These are phyloP conservation scores for Formica selysi DNA, from an alignment of 1,140 invertebrate species.

Conservation along the genomic window DNA sequence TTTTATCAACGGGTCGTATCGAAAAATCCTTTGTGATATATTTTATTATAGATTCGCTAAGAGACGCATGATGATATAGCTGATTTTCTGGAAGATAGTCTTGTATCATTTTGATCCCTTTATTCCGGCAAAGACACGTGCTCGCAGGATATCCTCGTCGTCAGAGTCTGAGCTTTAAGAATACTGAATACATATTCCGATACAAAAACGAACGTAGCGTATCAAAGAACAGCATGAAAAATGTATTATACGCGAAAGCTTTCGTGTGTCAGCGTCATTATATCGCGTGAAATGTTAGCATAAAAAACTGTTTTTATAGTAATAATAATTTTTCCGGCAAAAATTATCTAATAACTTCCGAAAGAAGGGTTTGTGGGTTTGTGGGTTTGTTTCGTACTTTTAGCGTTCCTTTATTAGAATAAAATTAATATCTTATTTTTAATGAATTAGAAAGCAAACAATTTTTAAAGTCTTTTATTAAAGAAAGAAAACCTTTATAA, in stretches of 20 bases:
- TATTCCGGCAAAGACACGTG: slow-evolving; percentile 9
- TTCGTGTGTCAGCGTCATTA: not conserved
- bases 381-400: not conserved
- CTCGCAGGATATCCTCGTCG: slow-evolving; percentile 4
- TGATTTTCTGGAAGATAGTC: not conserved
- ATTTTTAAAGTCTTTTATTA: too few species aligned
- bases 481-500: not conserved
- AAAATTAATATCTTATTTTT: not conserved
- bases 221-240: slow-evolving; percentile 16
- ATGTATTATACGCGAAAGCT: slow-evolving; percentile 30
- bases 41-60: not conserved
- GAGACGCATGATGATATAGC: not conserved
- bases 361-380: not conserved
- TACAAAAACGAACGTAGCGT: not conserved
- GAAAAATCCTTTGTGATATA: not conserved
- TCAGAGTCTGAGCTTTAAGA: not conserved
- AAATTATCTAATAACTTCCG: not conserved
- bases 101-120: not conserved
- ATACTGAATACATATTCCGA: not conserved
- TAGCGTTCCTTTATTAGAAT: not conserved
- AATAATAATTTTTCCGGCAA: not conserved
- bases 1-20: not conserved
- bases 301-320: not conserved
- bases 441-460: not conserved
- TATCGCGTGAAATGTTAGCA: not conserved